phyloP scores from a whole-genome alignment of 2,888 invertebrate species.

The Synergus laeviventris region DNA sequence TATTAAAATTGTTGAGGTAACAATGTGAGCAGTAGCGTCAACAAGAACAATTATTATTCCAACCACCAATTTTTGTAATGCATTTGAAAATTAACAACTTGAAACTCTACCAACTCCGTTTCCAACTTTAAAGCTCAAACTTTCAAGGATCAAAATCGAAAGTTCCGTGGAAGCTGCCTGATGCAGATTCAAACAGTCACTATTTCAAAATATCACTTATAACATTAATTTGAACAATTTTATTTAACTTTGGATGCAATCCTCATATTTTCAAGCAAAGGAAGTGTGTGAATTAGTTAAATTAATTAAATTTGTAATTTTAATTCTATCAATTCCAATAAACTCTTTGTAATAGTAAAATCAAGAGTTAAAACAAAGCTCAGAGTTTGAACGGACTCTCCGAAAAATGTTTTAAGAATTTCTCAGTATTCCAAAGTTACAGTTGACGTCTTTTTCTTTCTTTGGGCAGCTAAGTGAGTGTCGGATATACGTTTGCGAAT shows the following conservation, averaged over 20 bases:
- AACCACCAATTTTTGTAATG: too few relatives aligned
- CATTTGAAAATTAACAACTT: slow-evolving; percentile 9
- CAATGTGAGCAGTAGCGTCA: too few relatives aligned
- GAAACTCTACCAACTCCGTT: slow-evolving; percentile 18
- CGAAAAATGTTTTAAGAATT: background rate
- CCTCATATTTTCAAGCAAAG: background rate
- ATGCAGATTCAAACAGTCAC: background rate
- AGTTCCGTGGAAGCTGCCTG: slow-evolving; percentile 5
- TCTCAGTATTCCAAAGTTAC: background rate
- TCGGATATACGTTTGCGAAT: background rate
- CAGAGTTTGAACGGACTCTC: background rate
- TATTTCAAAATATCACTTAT: slow-evolving; percentile 5
- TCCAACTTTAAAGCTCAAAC: slow-evolving; percentile 25
- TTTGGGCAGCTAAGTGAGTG: background rate
- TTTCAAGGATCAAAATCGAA: slow-evolving; percentile 32
- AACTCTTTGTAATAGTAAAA: background rate
- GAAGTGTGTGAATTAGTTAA: background rate
- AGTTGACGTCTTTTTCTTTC: background rate
- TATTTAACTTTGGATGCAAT: background rate
- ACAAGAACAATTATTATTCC: too few relatives aligned
- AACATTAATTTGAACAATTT: slow-evolving; percentile 8
- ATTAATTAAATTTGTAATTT: background rate
- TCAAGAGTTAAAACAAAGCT: background rate
- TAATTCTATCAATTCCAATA: background rate
- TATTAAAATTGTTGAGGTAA: too few relatives aligned